Evolutionary conservation across 2,113 vertebrate species (phyloP), one percentile per base, ranked within the genome.

Genomic region (Sphyrna mokarran): DNA sequence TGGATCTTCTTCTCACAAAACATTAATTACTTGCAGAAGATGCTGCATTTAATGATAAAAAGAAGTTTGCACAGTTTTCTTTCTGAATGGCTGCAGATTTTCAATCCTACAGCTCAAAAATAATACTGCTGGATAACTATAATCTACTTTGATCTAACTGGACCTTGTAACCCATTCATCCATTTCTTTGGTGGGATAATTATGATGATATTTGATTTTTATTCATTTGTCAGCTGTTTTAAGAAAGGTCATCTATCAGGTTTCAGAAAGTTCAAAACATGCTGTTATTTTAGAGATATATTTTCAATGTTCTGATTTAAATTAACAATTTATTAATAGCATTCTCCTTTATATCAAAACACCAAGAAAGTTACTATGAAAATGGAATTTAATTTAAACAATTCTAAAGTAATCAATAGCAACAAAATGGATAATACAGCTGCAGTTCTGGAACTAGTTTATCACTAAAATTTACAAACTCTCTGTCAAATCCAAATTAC

Each of bases 391-490:
- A 54, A 54, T 48, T 76, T 95, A 72, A 95, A 16, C 23, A 63
- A 69, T 72, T 76, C 40, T 72, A 8, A 95, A 95, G 13, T 72
- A 72, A 95, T 95, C 94, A 54, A 54, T 54, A 76, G 11, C 37
- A 95, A 54, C 94, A 76, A 76, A 95, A 72, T 69, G 40, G 93
- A 72, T 70, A 48, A 23, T 76, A 33, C 37, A 11, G 69, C 22
- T 95, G 40, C 13, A 95, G 70, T 54, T 72, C 68, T 76, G 40
- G 29, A 95, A 43, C 69, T 14, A 72, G 9, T 95, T 94, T 76
- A 48, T 95, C 69, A 72, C 26, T 95, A 48, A 72, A 69, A 95
- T 95, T 76, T 95, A 72, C 69, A 23, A 43, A 63, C 69, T 76
- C 69, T 72, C 13, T 72, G 29, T 18, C n/a, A 20, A 40, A 69